Evolutionary conservation across 2,888 invertebrate genomes (phyloP), one percentile per base, ranked within the genome.

Genomic region (Onchidella celtica): DNA sequence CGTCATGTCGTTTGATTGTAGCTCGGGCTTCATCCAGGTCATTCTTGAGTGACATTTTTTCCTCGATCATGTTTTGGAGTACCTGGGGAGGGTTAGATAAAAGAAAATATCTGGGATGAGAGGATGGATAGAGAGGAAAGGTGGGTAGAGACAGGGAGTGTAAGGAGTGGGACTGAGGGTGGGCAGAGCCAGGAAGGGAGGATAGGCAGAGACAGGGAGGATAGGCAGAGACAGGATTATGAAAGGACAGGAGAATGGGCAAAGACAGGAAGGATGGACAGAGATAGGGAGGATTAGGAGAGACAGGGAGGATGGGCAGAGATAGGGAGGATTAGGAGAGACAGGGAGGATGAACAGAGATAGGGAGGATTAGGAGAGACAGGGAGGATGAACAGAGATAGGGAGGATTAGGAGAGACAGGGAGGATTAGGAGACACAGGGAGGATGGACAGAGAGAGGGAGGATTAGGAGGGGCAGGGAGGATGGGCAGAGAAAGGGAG

Each of bases 1-100:
- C 65, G 36, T 95, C 86, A 96, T 89, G 88, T 72, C 88, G 85
- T 40, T 89, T 87, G 3, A 90, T 77, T 34, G 85, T 84, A 24
- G 86, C 83, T 65, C 91, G 89, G 29, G 91, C 88, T 1, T 88
- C 86, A n/a, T 93, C 91, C 76, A 93, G 86, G 76, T 92, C 89
- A 32, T 88, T 85, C 76, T 91, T 91, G 65, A 93, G 84, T 57
- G 84, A 76, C 40, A 84, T 73, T 57, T 91, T 92, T 79, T 92
- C 90, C 40, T 89, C 86, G 34, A 87, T 82, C 27, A 89, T 82
- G 17, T 65, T 70, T 24, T 83, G 83, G 17, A 89, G 80, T 24
- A 88, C 87, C 90, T 90, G 83, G 9, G 17, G 17, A 17, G 9
- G 17, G 6, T 11, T 6, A 47, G 47, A 17, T 11, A 6, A 47